Evolutionary conservation across 2,888 invertebrate species (phyloP), one percentile per base, ranked within the genome.

Genomic region (Poecilobothrus nobilitatus): DNA sequence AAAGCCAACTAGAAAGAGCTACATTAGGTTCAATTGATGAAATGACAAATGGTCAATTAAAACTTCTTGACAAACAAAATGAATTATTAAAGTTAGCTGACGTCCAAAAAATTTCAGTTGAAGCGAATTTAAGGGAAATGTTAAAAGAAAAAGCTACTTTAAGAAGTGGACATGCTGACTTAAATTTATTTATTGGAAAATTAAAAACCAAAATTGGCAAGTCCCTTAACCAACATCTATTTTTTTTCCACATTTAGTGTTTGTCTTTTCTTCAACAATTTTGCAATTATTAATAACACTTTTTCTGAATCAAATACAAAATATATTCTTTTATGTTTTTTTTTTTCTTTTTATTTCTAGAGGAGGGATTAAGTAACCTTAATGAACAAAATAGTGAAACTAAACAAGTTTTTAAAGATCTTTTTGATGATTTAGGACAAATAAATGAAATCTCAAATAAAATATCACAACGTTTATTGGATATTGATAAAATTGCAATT

Each of bases 91-190:
- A 68, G 21, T 15, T 71, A 1, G 53, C 67, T 6, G 69, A 70
- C 66, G 67, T 61, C 0, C 71, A 71, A 34, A 66, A 68, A n/a
- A 34, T 68, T 4, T 33, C 34, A 2, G 37, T 69, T 5, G 71
- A 71, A 10, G 18, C 33, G 67, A 88, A 88, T 78, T 82, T 88
- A 68, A 81, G 81, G 68, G 82, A 86, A 68, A 77, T 88, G 66
- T 80, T 80, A n/a, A 81, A 84, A 68, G 88, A 88, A 76, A 88
- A 87, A 75, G 82, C 84, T 61, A 76, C 88, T 67, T 87, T 88
- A 71, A 80, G 84, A 41, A 79, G 85, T 33, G 87, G 87, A 3
- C 87, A 88, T 74, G 77, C 80, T 69, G 83, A 86, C 71, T 78
- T 88, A 5, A 53, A 64, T 22, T 20, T 21, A 18, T 83, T 88